A percentile compares a stretch with the other conserved stretches of the same genome.
These are phyloP conservation scores for Ommatoiulus sabulosus DNA, from an alignment of 2,888 invertebrate genomes.

Conservation along the genomic window DNA sequence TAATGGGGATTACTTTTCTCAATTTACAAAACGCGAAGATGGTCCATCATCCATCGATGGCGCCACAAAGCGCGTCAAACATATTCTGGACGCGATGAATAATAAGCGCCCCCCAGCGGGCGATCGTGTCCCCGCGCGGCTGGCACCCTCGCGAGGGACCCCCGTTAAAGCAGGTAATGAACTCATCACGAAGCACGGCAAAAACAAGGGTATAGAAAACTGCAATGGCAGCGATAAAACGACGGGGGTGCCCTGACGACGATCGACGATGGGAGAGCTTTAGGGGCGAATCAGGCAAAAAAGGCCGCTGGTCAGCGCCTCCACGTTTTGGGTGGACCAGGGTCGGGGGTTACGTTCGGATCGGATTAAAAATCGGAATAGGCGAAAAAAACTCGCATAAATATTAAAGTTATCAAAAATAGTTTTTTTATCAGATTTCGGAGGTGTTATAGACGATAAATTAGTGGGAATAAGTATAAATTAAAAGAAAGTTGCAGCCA, in stretches of 20 bases:
- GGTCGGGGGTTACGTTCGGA: background rate
- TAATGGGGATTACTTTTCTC: background rate
- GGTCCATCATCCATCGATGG: conserved; percentile 23
- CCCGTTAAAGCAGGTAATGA: conserved; percentile 29
- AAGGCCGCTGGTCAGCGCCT: background rate
- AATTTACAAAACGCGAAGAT: background rate
- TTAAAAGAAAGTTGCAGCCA: background rate
- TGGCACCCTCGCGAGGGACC: background rate
- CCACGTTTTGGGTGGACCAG: background rate
- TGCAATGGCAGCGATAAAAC: background rate
- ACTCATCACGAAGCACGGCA: conserved; percentile 35
- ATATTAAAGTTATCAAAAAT: background rate
- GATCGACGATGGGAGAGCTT: conserved; percentile 1
- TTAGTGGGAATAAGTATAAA: conserved; percentile 21
- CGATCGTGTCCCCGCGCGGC: background rate
- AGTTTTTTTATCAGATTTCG: background rate
- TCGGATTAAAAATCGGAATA: background rate
- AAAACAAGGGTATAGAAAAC: background rate
- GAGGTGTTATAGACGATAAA: conserved; percentile 5
- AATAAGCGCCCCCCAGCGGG: conserved; percentile 16
- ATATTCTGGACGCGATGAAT: conserved; percentile 8
- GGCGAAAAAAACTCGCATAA: background rate
- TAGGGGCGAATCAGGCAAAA: background rate
- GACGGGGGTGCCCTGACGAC: background rate
- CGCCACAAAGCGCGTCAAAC: conserved; percentile 35